A percentile compares a stretch with the other conserved stretches of the same genome.
Evolutionary conservation across 2,113 vertebrate species (phyloP).

Genomic region (Stigmatopora nigra): DNA sequence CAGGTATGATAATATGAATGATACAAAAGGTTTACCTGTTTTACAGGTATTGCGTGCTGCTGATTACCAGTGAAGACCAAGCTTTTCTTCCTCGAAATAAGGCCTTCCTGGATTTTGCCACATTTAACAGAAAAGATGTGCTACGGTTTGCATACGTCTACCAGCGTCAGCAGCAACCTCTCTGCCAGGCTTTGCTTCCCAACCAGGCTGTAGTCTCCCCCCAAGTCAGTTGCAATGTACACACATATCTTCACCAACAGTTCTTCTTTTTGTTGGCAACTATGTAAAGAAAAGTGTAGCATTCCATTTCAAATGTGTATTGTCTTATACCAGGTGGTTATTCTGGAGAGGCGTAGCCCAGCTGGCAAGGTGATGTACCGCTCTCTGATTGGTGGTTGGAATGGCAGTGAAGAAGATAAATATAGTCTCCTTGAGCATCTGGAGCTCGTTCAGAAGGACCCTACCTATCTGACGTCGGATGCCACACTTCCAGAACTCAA

Average conservation of each 20-base stretch:
- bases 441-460: slow-evolving; percentile 82
- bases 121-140: slow-evolving; percentile 81
- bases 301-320: not conserved
- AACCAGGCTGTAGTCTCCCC: slow-evolving; percentile 58
- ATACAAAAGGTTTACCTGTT: not conserved
- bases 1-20: no score
- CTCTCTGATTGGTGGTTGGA: slow-evolving; percentile 80
- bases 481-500: slow-evolving; percentile 80
- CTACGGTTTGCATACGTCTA: slow-evolving; percentile 85
- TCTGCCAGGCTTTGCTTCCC: slow-evolving; percentile 73
- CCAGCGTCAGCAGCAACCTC: slow-evolving; percentile 77
- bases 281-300: not conserved
- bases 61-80: slow-evolving; percentile 78
- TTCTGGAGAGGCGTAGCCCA: slow-evolving; percentile 81
- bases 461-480: slow-evolving; percentile 75
- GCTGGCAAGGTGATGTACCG: slow-evolving; percentile 77
- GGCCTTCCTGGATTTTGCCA: slow-evolving; percentile 83
- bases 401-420: slow-evolving; percentile 81
- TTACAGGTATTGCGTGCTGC: slow-evolving; percentile 83
- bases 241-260: not conserved
- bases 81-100: slow-evolving; percentile 69
- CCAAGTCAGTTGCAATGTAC: slow-evolving; percentile 53
- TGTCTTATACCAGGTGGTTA: slow-evolving; percentile 74
- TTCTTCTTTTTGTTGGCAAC: no score
- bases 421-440: slow-evolving; percentile 79